Percentiles rank a stretch among this genome's conserved stretches.
Evolutionary conservation across 1,140 invertebrate genomes (phyloP).

Genomic region (Drosophila malerkotliana): DNA sequence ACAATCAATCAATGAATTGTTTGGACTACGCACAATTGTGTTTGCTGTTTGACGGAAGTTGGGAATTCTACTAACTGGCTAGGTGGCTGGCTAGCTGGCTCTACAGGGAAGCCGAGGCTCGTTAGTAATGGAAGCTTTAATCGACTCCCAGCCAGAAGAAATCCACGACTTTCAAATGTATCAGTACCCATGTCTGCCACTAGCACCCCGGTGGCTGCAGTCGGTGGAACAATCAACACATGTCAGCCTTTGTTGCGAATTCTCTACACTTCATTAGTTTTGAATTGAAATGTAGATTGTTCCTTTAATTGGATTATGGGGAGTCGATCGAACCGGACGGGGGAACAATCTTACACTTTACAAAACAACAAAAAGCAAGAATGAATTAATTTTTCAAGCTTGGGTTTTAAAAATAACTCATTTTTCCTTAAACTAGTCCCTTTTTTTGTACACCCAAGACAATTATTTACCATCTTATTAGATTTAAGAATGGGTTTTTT

Average conservation of each 20-base stretch:
- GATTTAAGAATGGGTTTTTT: not conserved
- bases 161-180: constrained; percentile 66
- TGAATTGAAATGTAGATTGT: constrained; percentile 82
- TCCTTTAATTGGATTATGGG: constrained; percentile 81
- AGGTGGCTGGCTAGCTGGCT: not conserved
- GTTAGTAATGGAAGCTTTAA: constrained; percentile 51
- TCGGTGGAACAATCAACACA: constrained; percentile 64
- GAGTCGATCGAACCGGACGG: constrained; percentile 62
- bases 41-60: constrained; percentile 68
- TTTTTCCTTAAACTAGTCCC: not conserved
- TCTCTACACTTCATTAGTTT: constrained; percentile 80
- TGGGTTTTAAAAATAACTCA: too few relatives aligned
- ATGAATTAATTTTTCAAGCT: not conserved
- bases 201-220: constrained; percentile 40
- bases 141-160: constrained; percentile 29
- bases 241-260: constrained; percentile 71
- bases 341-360: constrained; percentile 16
- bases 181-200: constrained; percentile 6
- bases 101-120: constrained; percentile 55
- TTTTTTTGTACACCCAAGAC: not conserved
- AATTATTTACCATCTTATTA: too few relatives aligned
- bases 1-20: constrained; percentile 80
- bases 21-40: constrained; percentile 57
- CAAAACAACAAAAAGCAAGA: not conserved
- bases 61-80: constrained; percentile 8